Evolutionary conservation across 2,113 vertebrate genomes (phyloP).

Genomic region (Bujurquina vittata): DNA sequence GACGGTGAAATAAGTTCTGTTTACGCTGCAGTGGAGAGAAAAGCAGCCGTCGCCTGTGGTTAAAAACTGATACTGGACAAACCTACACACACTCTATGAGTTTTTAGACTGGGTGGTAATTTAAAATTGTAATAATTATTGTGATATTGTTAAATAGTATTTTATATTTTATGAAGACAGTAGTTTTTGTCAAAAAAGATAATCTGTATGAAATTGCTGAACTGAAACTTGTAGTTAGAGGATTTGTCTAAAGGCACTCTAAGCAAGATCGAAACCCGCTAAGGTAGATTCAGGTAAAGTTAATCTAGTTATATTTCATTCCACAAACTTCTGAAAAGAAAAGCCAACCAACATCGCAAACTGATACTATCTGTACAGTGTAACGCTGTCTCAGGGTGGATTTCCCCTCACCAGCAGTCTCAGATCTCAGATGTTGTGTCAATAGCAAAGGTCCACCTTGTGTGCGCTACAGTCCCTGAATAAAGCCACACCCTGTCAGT

Average conservation of each 20-base stretch:
- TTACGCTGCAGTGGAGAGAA: neutral
- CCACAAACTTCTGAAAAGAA: neutral
- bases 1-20: neutral
- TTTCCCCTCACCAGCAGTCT: neutral
- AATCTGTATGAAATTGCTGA: neutral
- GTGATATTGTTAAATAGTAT: neutral
- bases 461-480: slow-evolving; percentile 47
- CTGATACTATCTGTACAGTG: neutral
- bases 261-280: neutral
- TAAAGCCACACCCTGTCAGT: slow-evolving; percentile 71
- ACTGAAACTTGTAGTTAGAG: neutral
- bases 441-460: slow-evolving; percentile 76
- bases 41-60: neutral
- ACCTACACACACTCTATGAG: neutral
- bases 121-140: neutral
- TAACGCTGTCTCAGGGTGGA: neutral
- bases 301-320: neutral
- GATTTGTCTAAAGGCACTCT: neutral
- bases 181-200: neutral
- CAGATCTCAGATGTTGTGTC: slow-evolving; percentile 58
- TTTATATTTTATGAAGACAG: neutral
- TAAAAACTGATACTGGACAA: neutral
- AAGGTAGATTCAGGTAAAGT: neutral
- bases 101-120: neutral
- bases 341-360: neutral